Evolutionary conservation across 1,140 invertebrate species (phyloP).

Genomic region (Pemphigus obesinymphae): DNA sequence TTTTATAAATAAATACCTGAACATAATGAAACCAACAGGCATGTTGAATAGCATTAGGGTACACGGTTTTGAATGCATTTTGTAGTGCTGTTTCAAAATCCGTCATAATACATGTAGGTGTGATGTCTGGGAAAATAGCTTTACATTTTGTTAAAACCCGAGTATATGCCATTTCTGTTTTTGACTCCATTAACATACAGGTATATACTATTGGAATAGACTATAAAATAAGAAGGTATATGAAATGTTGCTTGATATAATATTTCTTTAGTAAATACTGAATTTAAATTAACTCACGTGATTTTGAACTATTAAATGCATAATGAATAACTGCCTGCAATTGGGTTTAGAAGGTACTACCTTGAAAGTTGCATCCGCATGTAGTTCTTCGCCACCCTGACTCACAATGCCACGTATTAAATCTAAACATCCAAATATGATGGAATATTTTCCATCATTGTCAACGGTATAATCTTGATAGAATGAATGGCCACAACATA

Average conservation of each 20-base stretch:
- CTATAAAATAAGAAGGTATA: neutral
- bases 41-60: neutral
- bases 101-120: neutral
- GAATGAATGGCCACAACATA: neutral
- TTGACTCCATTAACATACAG: neutral
- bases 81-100: neutral
- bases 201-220: neutral
- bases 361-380: neutral
- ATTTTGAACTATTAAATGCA: neutral
- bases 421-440: neutral
- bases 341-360: neutral
- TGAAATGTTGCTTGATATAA: too few species aligned
- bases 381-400: neutral
- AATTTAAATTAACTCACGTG: neutral
- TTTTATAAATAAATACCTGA: neutral
- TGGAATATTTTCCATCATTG: neutral
- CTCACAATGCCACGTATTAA: neutral
- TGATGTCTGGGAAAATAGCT: neutral
- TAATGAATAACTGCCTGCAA: neutral
- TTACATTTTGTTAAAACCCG: neutral
- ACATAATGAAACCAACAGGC: neutral
- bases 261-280: too few species aligned
- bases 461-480: neutral
- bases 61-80: neutral
- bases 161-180: neutral